Percentiles rank a stretch among this genome's conserved stretches.
These are phyloP conservation scores for Linyphia triangularis DNA, from an alignment of 2,888 invertebrate species.

Conservation along the genomic window DNA sequence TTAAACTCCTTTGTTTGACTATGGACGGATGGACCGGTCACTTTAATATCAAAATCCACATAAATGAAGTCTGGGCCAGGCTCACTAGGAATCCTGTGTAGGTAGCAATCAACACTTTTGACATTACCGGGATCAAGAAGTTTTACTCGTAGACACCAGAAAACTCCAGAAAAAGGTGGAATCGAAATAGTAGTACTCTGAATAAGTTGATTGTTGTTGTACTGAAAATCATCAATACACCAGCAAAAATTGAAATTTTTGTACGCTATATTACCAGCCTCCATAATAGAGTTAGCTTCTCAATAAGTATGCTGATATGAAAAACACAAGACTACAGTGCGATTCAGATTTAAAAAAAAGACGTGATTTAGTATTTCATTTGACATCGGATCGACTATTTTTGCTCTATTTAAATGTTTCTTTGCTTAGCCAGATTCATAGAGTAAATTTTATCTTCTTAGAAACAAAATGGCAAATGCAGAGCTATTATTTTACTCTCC, in stretches of 20 bases:
- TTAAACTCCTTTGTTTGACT: background rate
- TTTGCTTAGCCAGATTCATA: too few relatives aligned
- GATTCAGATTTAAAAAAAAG: too few relatives aligned
- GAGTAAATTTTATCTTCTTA: too few relatives aligned
- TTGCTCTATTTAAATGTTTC: too few relatives aligned
- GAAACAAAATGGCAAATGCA: too few relatives aligned
- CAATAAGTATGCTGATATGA: too few relatives aligned
- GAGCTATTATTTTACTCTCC: too few relatives aligned
- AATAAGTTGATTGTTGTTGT: background rate
- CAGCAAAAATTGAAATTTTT: slow-evolving; percentile 3
- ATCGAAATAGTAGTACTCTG: background rate
- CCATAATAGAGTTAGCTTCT: too few relatives aligned
- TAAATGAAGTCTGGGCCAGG: slow-evolving; percentile 3
- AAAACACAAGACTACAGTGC: too few relatives aligned
- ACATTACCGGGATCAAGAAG: background rate
- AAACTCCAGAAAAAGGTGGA: background rate
- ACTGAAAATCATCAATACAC: background rate
- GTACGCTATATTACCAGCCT: background rate
- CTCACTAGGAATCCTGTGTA: background rate
- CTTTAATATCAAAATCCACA: background rate
- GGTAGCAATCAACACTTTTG: background rate
- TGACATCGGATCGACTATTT: too few relatives aligned
- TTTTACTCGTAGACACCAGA: background rate
- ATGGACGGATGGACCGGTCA: background rate
- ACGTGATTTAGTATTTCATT: too few relatives aligned